A percentile compares a stretch with the other conserved stretches of the same genome.
Conservation (phyloP, 2,797 vertebrate genomes). For the Phataginus tetradactyla region DNA sequence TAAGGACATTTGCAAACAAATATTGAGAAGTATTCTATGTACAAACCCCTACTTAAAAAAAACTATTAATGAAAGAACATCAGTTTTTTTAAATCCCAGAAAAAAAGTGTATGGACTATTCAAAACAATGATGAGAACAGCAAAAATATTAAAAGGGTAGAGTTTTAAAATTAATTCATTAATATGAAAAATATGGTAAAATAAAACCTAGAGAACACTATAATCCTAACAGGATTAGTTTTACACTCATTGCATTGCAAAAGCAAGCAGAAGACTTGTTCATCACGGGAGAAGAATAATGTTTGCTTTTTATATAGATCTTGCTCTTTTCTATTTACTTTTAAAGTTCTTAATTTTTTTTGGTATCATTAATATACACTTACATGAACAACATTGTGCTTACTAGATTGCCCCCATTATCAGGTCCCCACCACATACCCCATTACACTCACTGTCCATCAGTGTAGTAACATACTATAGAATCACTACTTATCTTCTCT, state of each 20-base stretch:
- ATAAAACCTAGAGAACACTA: background rate
- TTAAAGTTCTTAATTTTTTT: no score
- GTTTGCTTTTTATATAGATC: background rate
- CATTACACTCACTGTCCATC: no score
- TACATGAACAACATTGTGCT: no score
- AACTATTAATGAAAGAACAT: background rate
- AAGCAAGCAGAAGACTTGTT: background rate
- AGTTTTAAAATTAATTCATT: background rate
- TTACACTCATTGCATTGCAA: background rate
- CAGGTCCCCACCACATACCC: no score
- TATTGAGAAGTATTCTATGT: background rate
- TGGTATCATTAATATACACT: no score
- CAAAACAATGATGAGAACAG: background rate
- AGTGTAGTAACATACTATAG: no score
- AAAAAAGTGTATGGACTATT: no score
- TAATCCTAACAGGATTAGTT: background rate
- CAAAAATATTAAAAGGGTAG: background rate
- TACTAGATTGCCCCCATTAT: no score
- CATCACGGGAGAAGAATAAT: background rate
- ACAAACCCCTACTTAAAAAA: background rate
- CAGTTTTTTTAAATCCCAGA: background rate
- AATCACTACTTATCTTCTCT: no score
- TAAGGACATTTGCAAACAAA: background rate
- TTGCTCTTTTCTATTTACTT: background rate
- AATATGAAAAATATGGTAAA: background rate